Conservation (phyloP, 2,888 invertebrate species). For the Ischnura elegans region DNA sequence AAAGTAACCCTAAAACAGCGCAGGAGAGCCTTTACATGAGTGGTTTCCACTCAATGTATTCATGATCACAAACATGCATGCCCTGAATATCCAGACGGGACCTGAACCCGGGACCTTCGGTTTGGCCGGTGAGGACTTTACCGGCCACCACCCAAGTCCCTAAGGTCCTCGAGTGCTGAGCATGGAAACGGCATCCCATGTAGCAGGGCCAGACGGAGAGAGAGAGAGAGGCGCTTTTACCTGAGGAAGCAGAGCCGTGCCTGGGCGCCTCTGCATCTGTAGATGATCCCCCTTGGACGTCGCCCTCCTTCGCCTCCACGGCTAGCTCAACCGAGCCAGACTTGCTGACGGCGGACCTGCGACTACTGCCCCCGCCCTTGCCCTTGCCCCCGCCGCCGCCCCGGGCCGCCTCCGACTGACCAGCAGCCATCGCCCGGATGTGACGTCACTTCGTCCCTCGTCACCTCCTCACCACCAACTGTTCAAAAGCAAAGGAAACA, state of each 20-base stretch:
- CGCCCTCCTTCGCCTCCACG: slow-evolving; percentile 43
- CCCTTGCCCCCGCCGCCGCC: slow-evolving; percentile 12
- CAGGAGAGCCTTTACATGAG: no score
- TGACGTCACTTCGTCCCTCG: neutral
- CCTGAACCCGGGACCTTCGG: no score
- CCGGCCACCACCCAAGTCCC: no score
- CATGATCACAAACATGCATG: no score
- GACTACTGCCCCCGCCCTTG: neutral
- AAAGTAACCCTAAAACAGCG: no score
- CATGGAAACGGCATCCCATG: no score
- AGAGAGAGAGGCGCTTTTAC: no score
- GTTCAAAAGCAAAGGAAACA: neutral
- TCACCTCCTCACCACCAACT: slow-evolving; percentile 43
- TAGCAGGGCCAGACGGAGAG: no score
- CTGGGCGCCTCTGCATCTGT: neutral
- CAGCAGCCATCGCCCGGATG: slow-evolving; percentile 45
- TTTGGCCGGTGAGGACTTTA: no score
- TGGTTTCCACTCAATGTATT: no score
- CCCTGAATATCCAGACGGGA: no score
- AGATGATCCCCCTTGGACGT: neutral
- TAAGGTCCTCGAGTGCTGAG: no score
- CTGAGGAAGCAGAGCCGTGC: neutral
- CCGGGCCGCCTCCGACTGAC: slow-evolving; percentile 43
- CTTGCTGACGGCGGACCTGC: neutral
- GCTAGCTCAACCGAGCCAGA: slow-evolving; percentile 8